These are phyloP conservation scores for Drosophila merina DNA, from an alignment of 2,888 invertebrate genomes.

Conservation along the genomic window DNA sequence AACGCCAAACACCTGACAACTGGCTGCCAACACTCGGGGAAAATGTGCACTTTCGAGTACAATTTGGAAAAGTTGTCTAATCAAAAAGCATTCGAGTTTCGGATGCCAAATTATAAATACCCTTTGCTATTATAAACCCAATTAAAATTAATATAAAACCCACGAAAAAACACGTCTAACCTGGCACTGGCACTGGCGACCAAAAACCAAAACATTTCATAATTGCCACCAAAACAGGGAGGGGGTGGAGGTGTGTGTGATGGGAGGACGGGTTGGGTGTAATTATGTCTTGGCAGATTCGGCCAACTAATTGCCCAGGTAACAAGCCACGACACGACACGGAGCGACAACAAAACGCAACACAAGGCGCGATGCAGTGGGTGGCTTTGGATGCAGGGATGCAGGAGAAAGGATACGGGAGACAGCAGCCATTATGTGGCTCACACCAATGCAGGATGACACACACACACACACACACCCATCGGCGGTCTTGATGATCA, in stretches of 20 bases:
- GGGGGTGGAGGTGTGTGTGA: neutral
- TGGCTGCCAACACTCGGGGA: conserved; percentile 28
- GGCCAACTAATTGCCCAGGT: conserved; percentile 34
- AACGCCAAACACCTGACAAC: conserved; percentile 43
- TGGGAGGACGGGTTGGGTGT: conserved; percentile 9
- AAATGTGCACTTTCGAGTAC: neutral
- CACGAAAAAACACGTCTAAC: neutral
- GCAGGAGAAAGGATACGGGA: neutral
- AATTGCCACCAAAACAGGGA: conserved; percentile 12
- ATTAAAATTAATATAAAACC: neutral
- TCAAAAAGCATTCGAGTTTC: neutral
- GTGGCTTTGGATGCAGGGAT: neutral
- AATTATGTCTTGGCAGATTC: conserved; percentile 33
- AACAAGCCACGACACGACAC: conserved; percentile 9
- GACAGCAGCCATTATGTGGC: conserved; percentile 16
- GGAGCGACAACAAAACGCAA: neutral
- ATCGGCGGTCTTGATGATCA: neutral
- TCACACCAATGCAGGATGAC: conserved; percentile 1
- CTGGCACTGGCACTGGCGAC: neutral
- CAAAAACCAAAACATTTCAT: conserved; percentile 5
- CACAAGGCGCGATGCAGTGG: neutral
- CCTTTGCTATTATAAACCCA: neutral
- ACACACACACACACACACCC: conserved; percentile 1
- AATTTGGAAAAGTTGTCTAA: neutral
- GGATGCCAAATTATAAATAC: neutral